These are phyloP conservation scores for Tapera naevia DNA, from an alignment of 2,797 vertebrate species.

Conservation along the genomic window DNA sequence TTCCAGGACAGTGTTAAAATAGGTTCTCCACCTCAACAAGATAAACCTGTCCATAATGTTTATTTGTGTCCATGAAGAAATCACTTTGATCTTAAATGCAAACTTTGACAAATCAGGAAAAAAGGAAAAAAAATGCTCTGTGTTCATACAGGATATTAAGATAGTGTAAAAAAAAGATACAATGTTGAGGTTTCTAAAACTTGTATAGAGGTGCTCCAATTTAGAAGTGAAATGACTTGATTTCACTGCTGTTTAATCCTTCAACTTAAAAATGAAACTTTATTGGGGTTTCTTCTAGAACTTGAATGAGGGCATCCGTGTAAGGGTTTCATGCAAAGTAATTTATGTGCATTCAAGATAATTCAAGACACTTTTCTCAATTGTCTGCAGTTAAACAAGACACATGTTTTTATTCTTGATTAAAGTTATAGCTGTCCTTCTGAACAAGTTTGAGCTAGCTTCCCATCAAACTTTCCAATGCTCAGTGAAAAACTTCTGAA, in stretches of 20 bases:
- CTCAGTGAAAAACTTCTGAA: no score
- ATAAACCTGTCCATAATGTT: conserved; percentile 6
- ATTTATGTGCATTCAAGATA: not conserved
- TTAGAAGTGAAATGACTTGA: not conserved
- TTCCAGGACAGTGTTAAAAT: conserved; percentile 32
- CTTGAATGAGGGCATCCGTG: not conserved
- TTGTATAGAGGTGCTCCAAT: not conserved
- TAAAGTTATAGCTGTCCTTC: not conserved
- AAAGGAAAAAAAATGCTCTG: not conserved
- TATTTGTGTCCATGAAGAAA: conserved; percentile 8
- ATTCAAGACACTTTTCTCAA: not conserved
- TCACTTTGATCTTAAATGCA: conserved; percentile 29
- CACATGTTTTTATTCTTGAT: not conserved
- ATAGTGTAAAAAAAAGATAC: not conserved
- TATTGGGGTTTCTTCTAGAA: not conserved
- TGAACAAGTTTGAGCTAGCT: no score
- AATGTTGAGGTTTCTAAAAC: not conserved
- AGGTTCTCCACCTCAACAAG: conserved; percentile 22
- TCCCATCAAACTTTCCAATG: no score
- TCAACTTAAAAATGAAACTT: not conserved
- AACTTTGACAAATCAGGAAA: not conserved
- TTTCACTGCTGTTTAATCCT: not conserved
- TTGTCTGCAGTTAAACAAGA: not conserved
- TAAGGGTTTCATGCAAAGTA: not conserved
- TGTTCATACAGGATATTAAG: not conserved